Evolutionary conservation across 2,797 vertebrate species (phyloP).

Genomic region (Gymnopithys bicolor): DNA sequence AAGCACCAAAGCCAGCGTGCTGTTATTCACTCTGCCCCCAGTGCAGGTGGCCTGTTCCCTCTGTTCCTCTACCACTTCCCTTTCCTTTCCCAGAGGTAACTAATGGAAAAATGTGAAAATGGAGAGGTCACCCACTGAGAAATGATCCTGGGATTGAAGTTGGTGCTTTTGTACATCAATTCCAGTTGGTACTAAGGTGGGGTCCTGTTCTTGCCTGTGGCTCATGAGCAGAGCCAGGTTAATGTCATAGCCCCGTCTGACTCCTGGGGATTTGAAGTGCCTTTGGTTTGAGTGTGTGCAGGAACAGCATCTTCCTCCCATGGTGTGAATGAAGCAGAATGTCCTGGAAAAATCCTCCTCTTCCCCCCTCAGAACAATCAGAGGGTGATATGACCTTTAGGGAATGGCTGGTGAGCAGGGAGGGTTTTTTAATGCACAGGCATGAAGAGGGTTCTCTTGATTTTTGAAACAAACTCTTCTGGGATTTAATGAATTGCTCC

Average conservation of each 20-base stretch:
- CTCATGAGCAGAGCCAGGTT: neutral
- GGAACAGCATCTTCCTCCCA: neutral
- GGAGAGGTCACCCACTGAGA: neutral
- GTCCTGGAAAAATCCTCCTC: neutral
- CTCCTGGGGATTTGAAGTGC: neutral
- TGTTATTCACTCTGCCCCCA: neutral
- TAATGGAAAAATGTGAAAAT: neutral
- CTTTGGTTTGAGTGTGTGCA: neutral
- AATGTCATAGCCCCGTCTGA: too few relatives aligned
- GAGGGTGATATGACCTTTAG: neutral
- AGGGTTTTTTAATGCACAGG: neutral
- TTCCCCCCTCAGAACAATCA: neutral
- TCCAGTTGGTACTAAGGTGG: neutral
- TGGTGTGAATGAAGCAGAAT: neutral
- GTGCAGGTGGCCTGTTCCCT: neutral
- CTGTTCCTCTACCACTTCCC: neutral
- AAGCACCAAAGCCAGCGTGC: neutral
- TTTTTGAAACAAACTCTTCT: neutral
- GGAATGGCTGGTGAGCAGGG: neutral
- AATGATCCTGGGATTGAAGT: neutral
- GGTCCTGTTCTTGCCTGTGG: neutral
- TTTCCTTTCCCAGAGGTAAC: neutral
- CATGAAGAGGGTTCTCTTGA: neutral
- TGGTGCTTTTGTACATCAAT: neutral
- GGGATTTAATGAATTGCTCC: neutral